Conservation (phyloP, 2,113 vertebrate genomes). For the Gavialis gangeticus region DNA sequence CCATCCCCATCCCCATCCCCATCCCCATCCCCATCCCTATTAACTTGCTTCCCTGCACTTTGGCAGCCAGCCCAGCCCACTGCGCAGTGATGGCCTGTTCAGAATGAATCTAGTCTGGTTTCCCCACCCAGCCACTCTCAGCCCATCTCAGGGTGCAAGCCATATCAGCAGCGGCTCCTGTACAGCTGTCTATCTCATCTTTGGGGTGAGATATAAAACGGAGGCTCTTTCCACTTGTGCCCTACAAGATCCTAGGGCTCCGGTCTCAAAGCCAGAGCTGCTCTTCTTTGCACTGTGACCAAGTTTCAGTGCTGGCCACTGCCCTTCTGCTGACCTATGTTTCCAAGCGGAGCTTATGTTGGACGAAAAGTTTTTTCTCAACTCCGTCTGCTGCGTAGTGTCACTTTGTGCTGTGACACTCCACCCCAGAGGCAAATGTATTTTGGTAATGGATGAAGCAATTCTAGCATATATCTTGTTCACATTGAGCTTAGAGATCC, state of each 20-base stretch:
- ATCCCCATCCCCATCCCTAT: not conserved
- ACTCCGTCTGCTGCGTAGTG: not conserved
- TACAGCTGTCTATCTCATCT: not conserved
- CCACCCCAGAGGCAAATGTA: not conserved
- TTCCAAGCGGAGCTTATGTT: not conserved
- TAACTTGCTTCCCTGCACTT: not conserved
- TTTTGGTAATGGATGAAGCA: not conserved
- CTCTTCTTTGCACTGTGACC: not conserved
- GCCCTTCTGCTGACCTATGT: not conserved
- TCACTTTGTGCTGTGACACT: not conserved
- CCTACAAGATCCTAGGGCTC: not conserved
- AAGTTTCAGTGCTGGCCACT: not conserved
- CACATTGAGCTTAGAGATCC: not conserved
- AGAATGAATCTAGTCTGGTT: not conserved
- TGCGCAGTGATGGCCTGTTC: not conserved
- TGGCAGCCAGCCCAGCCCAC: not conserved
- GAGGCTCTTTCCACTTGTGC: not conserved
- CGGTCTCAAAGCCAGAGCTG: not conserved
- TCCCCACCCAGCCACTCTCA: not conserved
- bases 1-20: not conserved
- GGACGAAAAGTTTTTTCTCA: not conserved
- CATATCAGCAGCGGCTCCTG: not conserved
- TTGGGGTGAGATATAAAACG: not conserved
- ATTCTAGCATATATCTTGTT: not conserved
- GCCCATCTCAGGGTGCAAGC: not conserved